phyloP scores from a whole-genome alignment of 2,113 vertebrate species.

The Callorhinus ursinus region DNA sequence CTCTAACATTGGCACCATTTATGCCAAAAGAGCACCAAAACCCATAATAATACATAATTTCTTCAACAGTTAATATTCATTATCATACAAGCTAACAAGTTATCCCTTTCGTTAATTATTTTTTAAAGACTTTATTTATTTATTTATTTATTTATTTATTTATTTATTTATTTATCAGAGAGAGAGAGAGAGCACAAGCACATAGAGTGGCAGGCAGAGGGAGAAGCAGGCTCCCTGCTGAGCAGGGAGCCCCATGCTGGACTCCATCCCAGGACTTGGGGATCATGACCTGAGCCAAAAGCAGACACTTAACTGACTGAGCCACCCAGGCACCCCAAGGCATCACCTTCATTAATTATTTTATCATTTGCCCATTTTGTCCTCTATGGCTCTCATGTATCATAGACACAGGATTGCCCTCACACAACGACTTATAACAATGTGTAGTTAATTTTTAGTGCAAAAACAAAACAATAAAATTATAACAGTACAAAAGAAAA shows the following conservation, averaged over 20 bases:
- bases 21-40: background rate
- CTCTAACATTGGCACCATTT: background rate
- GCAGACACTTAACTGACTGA: too few species aligned
- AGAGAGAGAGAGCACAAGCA: too few species aligned
- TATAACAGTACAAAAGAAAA: background rate
- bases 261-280: too few species aligned
- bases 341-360: background rate
- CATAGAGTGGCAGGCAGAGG: too few species aligned
- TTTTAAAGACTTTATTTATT: background rate
- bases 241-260: too few species aligned
- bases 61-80: background rate
- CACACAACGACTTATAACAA: background rate
- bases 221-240: too few species aligned
- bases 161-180: too few species aligned
- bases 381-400: background rate
- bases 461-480: constrained; percentile 27
- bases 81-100: background rate
- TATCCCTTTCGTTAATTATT: background rate
- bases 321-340: background rate
- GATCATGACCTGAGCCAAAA: too few species aligned
- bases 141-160: too few species aligned
- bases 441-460: constrained; percentile 20
- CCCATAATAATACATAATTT: background rate
- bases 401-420: background rate
- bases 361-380: background rate